Conservation (phyloP, 2,797 vertebrate species). For the Onychomys leucogaster region DNA sequence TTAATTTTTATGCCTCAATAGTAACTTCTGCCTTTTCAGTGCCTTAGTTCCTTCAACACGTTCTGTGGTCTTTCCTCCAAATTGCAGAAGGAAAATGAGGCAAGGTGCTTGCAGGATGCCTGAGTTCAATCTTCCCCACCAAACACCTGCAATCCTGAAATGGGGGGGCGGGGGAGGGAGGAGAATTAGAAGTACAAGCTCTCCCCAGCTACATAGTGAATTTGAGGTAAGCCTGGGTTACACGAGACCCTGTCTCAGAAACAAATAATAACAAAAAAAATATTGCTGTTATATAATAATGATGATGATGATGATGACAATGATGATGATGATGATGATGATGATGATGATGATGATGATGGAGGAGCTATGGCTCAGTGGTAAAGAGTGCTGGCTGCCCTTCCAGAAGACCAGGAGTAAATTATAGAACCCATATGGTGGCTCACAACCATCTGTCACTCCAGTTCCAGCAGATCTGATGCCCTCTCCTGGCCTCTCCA, state of each 20-base stretch:
- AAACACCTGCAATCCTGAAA: too few relatives aligned
- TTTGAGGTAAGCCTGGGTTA: background rate
- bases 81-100: background rate
- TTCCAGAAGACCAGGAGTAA: background rate
- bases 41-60: background rate
- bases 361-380: background rate
- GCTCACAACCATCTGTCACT: background rate
- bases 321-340: background rate
- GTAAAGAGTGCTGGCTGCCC: background rate
- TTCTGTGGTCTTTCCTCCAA: background rate
- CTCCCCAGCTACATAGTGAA: background rate
- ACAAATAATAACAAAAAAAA: background rate
- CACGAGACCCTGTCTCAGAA: background rate
- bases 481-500: background rate
- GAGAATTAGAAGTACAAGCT: background rate
- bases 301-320: background rate
- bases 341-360: background rate
- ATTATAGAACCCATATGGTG: background rate
- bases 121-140: background rate
- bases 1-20: constrained; percentile 13
- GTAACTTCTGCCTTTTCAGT: constrained; percentile 13
- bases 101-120: background rate
- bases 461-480: background rate
- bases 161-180: background rate
- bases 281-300: background rate